phyloP scores from a whole-genome alignment of 2,113 vertebrate species.

The Burhinus oedicnemus region DNA sequence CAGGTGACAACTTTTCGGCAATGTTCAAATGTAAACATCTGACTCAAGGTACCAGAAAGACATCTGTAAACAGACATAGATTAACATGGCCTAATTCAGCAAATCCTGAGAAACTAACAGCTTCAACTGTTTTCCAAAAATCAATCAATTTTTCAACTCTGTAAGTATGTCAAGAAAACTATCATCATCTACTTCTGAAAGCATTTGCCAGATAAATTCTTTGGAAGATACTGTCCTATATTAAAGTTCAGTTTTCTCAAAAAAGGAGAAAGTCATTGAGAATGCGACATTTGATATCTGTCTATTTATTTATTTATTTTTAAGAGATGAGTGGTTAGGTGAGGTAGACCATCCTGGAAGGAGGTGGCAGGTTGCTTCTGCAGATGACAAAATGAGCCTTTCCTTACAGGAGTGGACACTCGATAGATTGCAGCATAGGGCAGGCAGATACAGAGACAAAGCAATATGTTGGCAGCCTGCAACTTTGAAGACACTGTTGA shows the following conservation, averaged over 20 bases:
- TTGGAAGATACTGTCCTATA: neutral
- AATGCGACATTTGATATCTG: neutral
- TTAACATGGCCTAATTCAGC: neutral
- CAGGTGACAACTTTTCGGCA: neutral
- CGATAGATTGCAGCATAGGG: rapidly evolving
- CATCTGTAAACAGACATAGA: neutral
- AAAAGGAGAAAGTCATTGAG: neutral
- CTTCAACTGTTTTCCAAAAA: neutral
- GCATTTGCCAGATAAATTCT: neutral
- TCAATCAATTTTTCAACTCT: neutral
- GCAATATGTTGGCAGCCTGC: rapidly evolving
- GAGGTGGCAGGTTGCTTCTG: neutral
- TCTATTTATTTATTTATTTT: neutral
- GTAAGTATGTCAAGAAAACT: neutral
- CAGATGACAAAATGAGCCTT: neutral
- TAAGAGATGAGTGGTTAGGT: neutral
- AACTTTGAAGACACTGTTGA: neutral
- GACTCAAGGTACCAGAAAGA: neutral
- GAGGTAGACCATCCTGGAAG: neutral
- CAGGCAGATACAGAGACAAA: neutral
- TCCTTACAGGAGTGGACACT: neutral
- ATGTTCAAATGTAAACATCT: neutral
- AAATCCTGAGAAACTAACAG: neutral
- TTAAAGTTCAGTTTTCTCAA: neutral
- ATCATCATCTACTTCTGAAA: neutral